Evolutionary conservation across 53 echinoderm and acorn worm genomes (phyloP), one percentile per base, ranked within the genome.

Genomic region (Hippasteria phrygiana): DNA sequence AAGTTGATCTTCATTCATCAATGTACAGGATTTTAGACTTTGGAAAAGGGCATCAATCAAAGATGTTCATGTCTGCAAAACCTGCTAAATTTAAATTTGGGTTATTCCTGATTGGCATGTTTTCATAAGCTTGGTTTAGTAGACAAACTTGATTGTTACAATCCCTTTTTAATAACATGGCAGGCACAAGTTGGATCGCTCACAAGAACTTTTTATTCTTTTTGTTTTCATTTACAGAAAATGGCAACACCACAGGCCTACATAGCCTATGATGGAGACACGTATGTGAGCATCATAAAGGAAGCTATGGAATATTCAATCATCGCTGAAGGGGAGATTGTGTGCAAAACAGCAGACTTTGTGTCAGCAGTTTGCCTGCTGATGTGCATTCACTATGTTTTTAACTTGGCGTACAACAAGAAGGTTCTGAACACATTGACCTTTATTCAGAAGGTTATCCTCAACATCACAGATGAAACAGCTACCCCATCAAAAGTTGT

Each of bases 341-440:
- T 77, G 51, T 77, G 77, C 77, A 77, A 17, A 17, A 77, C 77
- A 50, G 17, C 31, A 18, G 45, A 77, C 77, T 77, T 77, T 18
- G 3, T 45, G 1, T 51, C 77, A 77, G 77, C 77, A 51, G 33
- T 77, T 50, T 43, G 54, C 32, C 77, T 77, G 43, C 33, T 77
- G 77, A 55, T 77, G 77, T 77, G 77, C 17, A 36, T 77, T 45
- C 34, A 77, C 54, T 77, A 77, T 4, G 54, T 77, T 36, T 34
- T 77, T 36, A 77, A 77, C 53, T 77, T 77, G 29, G 32, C 45
- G 33, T 77, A 77, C 77, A 77, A 77, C 55, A 77, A 77, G n/a
- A 77, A 77, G 51, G 77, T 54, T 34, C 3, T 14, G 12, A 77
- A 77, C 26, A 77, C 77, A 10, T 29, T 77, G 24, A 77, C 77